Evolutionary conservation across 2,113 vertebrate species (phyloP).

Genomic region (Aphyosemion australe): DNA sequence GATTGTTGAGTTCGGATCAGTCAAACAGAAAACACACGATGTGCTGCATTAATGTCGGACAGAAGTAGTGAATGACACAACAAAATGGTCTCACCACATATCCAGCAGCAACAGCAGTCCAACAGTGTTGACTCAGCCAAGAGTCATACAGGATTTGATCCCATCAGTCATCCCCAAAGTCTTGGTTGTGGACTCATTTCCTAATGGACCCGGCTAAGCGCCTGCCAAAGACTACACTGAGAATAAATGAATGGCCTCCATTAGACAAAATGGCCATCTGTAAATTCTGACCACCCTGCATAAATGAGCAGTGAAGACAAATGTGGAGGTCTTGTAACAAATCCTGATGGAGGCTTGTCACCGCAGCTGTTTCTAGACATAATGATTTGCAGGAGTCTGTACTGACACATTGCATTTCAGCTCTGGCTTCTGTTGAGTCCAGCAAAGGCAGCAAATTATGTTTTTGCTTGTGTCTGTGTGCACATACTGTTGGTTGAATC

Average conservation of each 20-base stretch:
- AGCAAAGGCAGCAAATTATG: too few species aligned
- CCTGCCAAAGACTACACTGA: slow-evolving; percentile 60
- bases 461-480: too few species aligned
- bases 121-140: slow-evolving; percentile 32
- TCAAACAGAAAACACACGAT: slow-evolving; percentile 11
- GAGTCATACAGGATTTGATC: slow-evolving; percentile 51
- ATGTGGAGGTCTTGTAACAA: slow-evolving; percentile 36
- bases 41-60: neutral
- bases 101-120: slow-evolving; percentile 22
- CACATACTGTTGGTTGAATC: too few species aligned
- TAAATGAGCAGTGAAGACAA: slow-evolving; percentile 54
- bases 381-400: slow-evolving; percentile 28
- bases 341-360: slow-evolving; percentile 33
- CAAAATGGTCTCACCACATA: slow-evolving; percentile 18
- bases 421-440: too few species aligned
- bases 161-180: slow-evolving; percentile 46
- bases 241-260: slow-evolving; percentile 64
- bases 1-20: neutral
- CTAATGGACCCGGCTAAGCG: slow-evolving; percentile 64
- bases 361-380: slow-evolving; percentile 31
- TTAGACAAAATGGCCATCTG: slow-evolving; percentile 63
- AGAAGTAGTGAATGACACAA: slow-evolving; percentile 13
- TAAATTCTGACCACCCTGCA: slow-evolving; percentile 63
- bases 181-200: slow-evolving; percentile 57
- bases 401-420: neutral